A percentile compares a stretch with the other conserved stretches of the same genome.
Conservation (phyloP, 1,140 invertebrate genomes). For the Bombyx mori region DNA sequence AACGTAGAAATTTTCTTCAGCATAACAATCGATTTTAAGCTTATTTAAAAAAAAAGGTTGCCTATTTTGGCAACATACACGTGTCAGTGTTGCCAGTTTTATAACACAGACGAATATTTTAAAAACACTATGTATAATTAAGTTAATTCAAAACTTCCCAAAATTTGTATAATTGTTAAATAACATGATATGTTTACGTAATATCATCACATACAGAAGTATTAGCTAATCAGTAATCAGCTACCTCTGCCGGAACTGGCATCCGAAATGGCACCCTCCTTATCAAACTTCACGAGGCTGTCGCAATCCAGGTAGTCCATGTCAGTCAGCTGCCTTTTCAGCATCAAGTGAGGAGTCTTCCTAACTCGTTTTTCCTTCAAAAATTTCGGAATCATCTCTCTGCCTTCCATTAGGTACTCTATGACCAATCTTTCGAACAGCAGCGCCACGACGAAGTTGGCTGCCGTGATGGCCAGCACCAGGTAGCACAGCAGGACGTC, state of each 20-base stretch:
- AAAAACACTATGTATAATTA: too few species aligned
- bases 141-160: too few species aligned
- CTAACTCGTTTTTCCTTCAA: conserved; percentile 71
- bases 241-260: conserved; percentile 12
- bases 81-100: too few species aligned
- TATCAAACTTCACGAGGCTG: conserved; percentile 30
- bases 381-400: conserved; percentile 67
- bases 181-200: too few species aligned
- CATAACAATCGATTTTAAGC: too few species aligned
- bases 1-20: too few species aligned
- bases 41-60: too few species aligned
- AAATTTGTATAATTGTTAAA: too few species aligned
- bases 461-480: conserved; percentile 73
- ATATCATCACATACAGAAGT: too few species aligned
- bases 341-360: conserved; percentile 71
- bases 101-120: too few species aligned
- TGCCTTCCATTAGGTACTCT: conserved; percentile 73
- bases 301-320: conserved; percentile 56
- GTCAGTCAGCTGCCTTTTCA: conserved; percentile 47
- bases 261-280: conserved; percentile 18
- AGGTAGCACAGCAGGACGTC: conserved; percentile 74
- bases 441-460: conserved; percentile 75
- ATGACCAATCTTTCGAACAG: conserved; percentile 76
- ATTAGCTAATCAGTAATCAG: conserved; percentile 4
- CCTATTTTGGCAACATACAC: too few species aligned